Evolutionary conservation across 2,113 vertebrate species (phyloP).

Genomic region (Paralichthys olivaceus): DNA sequence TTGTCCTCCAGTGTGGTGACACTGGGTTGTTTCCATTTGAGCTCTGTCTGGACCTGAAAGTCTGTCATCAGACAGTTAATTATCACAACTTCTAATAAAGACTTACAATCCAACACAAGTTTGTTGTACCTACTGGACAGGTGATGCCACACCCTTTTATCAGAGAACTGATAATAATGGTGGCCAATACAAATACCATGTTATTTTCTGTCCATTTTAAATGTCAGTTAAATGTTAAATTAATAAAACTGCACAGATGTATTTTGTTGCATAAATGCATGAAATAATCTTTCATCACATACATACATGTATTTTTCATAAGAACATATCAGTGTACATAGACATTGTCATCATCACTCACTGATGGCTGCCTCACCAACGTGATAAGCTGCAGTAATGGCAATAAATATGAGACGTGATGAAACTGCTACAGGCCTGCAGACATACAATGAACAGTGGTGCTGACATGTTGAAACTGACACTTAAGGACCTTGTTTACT

Average conservation of each 20-base stretch:
- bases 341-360: no score
- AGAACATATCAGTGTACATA: no score
- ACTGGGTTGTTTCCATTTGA: constrained; percentile 9
- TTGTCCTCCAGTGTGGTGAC: neutral
- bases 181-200: constrained; percentile 15
- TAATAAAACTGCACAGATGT: constrained; percentile 30
- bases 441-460: no score
- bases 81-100: neutral
- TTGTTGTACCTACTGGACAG: neutral
- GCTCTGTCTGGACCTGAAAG: constrained; percentile 15
- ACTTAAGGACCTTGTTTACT: neutral
- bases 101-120: neutral
- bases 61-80: neutral
- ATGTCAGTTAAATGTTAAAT: constrained; percentile 34
- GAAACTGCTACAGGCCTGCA: no score
- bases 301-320: neutral
- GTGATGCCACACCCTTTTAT: neutral
- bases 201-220: neutral
- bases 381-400: no score
- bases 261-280: neutral
- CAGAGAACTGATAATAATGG: neutral
- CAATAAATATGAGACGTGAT: no score
- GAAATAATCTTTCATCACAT: neutral
- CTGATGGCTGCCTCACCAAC: no score
- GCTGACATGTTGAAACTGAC: neutral